A percentile compares a stretch with the other conserved stretches of the same genome.
These are phyloP conservation scores for Dendroctonus ponderosae DNA, from an alignment of 1,140 invertebrate genomes.

Conservation along the genomic window DNA sequence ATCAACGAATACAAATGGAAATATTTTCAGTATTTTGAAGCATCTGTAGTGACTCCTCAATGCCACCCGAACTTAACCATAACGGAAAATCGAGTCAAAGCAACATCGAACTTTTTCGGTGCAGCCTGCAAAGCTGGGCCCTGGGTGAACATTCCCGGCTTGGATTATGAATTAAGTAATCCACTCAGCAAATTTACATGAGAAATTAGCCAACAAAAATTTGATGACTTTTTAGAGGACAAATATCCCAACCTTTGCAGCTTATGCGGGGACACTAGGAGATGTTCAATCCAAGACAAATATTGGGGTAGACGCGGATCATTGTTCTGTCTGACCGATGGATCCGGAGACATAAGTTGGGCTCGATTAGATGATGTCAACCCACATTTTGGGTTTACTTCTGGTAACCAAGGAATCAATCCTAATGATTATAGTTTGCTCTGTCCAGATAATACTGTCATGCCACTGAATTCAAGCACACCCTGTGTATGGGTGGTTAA, in stretches of 20 bases:
- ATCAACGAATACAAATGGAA: too few species aligned
- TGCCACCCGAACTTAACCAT: slow-evolving; percentile 66
- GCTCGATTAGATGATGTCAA: slow-evolving; percentile 64
- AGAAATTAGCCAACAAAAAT: not conserved
- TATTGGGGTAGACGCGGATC: slow-evolving; percentile 80
- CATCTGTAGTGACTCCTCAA: slow-evolving; percentile 62
- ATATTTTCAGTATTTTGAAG: slow-evolving; percentile 67
- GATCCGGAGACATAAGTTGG: slow-evolving; percentile 78
- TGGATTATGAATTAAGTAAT: slow-evolving; percentile 71
- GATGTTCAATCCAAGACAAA: slow-evolving; percentile 68
- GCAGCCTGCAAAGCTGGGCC: slow-evolving; percentile 76
- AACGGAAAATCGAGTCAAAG: slow-evolving; percentile 69
- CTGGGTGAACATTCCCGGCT: slow-evolving; percentile 68
- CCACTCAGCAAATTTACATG: not conserved
- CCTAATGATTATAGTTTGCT: slow-evolving; percentile 66
- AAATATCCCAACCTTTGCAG: slow-evolving; percentile 70
- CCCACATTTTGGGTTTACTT: slow-evolving; percentile 63
- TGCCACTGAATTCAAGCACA: slow-evolving; percentile 55
- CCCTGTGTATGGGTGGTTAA: slow-evolving; percentile 76
- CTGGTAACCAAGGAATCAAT: slow-evolving; percentile 46
- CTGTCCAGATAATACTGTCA: slow-evolving; percentile 76
- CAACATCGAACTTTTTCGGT: slow-evolving; percentile 68
- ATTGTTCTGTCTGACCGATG: slow-evolving; percentile 73
- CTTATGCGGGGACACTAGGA: slow-evolving; percentile 61
- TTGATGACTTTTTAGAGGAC: slow-evolving; percentile 53